Conservation (phyloP, 2,888 invertebrate genomes). For the Ptychoptera contaminata region DNA sequence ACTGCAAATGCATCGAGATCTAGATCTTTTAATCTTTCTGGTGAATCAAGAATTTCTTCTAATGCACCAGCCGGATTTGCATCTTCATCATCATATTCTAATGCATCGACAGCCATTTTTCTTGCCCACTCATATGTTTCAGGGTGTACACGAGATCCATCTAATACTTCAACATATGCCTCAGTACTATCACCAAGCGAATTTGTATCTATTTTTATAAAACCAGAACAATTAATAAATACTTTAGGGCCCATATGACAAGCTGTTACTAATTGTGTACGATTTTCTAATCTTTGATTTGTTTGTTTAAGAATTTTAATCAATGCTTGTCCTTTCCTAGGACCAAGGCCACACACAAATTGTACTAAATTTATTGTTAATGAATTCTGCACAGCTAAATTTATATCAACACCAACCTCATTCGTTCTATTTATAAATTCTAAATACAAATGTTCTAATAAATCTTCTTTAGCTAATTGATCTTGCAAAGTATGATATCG, state of each 20-base stretch:
- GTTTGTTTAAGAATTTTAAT: constrained; percentile 78
- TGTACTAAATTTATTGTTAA: constrained; percentile 82
- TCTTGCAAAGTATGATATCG: constrained; percentile 79
- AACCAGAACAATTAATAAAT: constrained; percentile 97
- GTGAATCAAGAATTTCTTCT: constrained; percentile 92
- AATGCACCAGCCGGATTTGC: constrained; percentile 92
- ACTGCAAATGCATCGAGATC: constrained; percentile 98
- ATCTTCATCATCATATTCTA: constrained; percentile 96
- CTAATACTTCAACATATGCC: constrained; percentile 87
- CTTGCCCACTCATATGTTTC: constrained; percentile 99
- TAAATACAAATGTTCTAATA: constrained; percentile 67
- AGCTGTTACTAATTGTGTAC: constrained; percentile 86
- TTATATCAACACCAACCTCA: constrained; percentile 96
- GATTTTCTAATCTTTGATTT: constrained; percentile 81
- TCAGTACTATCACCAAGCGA: constrained; percentile 89
- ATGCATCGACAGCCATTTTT: constrained; percentile 98
- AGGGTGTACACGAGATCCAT: constrained; percentile 95
- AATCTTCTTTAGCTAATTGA: constrained; percentile 66
- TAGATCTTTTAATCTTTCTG: constrained; percentile 84
- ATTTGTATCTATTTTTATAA: constrained; percentile 95
- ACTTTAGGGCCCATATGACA: constrained; percentile 98
- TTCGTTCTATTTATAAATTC: constrained; percentile 93
- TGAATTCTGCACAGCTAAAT: constrained; percentile 76
- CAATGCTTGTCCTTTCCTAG: constrained; percentile 79
- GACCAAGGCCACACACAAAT: constrained; percentile 93